phyloP scores from a whole-genome alignment of 2,888 invertebrate species.

The Schizaphis graminum region DNA sequence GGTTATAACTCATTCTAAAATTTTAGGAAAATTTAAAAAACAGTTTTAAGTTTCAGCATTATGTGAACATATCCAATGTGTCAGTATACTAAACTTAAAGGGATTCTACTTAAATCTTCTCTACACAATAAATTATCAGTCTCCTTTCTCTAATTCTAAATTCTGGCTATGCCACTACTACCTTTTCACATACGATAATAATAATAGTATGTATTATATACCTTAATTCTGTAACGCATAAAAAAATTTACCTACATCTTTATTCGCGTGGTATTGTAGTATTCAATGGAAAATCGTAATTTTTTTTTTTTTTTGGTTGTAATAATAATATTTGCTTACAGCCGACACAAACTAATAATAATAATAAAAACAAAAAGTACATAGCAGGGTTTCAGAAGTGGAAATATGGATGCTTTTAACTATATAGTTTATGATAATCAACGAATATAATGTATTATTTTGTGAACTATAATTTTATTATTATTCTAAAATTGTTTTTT shows the following conservation, averaged over 20 bases:
- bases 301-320: background rate
- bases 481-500: background rate
- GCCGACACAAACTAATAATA: background rate
- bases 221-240: background rate
- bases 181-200: background rate
- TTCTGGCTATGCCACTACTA: background rate
- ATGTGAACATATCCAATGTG: background rate
- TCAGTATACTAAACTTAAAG: background rate
- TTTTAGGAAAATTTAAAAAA: background rate
- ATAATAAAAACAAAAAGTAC: background rate
- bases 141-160: background rate
- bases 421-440: background rate
- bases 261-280: background rate
- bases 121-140: background rate
- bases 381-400: background rate
- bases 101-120: background rate
- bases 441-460: background rate
- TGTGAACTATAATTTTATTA: background rate
- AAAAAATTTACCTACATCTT: background rate
- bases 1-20: background rate
- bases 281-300: background rate
- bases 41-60: background rate
- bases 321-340: background rate
- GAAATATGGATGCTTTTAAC: background rate
- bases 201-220: background rate